Evolutionary conservation across 2,888 invertebrate species (phyloP), one percentile per base, ranked within the genome.

Genomic region (Conomelus anceps): DNA sequence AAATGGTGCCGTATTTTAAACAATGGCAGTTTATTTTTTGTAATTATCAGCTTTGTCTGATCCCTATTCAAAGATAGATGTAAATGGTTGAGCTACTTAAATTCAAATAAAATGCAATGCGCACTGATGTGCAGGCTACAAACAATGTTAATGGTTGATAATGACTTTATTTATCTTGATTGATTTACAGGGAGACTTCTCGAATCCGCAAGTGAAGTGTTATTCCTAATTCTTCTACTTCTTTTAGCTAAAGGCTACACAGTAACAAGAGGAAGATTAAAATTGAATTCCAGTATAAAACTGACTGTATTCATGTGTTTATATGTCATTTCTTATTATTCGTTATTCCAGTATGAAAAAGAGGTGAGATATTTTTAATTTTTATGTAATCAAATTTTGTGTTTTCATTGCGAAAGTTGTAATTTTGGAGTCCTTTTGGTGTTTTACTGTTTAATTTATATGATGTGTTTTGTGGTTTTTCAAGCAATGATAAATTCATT

Each of bases 211-310:
- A 96, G 97, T 22, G 97, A 97, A 92, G 96, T 96, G 89, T 93
- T 96, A 0, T 98, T 97, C 92, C 94, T 98, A 0, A 93, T 98
- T 0, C 94, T 98, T 20, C 94, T 98, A 88, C 94, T 98, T 0
- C 94, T 98, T 6, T 94, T 98, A 93, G 98, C 96, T 0, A 98
- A 98, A 92, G 98, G 98, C 0, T 98, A 96, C 93, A 98, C 98
- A 0, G 96, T 98, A 26, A 98, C 98, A 0, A 95, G 98, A 88
- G 98, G 97, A 0, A 94, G 97, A 0, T 94, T 98, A 23, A 96
- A 97, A 88, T 93, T 95, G 0, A 94, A 94, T 17, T 96, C 97
- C 91, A 95, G 96, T 0, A 95, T 97, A 86, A 97, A 96, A 93
- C 93, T 98, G 88, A 96, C 96, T 0, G 93, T 96, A 1, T 98